Percentiles rank a stretch among this genome's conserved stretches.
Evolutionary conservation across 2,797 vertebrate genomes (phyloP).

Genomic region (Enteromius mattozi): DNA sequence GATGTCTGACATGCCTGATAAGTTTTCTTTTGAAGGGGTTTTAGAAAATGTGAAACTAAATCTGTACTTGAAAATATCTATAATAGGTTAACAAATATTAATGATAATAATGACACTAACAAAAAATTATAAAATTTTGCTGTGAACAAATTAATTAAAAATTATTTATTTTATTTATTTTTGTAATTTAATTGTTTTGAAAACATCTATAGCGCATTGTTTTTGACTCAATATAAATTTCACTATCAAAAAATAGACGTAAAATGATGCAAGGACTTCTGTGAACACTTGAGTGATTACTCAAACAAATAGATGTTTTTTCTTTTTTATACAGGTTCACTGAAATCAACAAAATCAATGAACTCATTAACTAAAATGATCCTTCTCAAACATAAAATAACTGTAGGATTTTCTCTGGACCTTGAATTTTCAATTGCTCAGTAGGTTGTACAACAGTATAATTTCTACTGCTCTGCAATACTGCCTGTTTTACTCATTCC

Average conservation of each 20-base stretch:
- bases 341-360: neutral
- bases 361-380: neutral
- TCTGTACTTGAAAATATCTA: neutral
- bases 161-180: neutral
- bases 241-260: neutral
- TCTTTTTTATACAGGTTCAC: neutral
- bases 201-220: neutral
- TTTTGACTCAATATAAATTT: neutral
- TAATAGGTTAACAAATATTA: neutral
- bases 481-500: neutral
- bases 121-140: neutral
- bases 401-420: neutral
- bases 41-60: neutral
- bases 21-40: neutral
- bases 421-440: conserved; percentile 10
- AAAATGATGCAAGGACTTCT: neutral
- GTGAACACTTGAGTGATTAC: neutral
- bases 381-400: neutral
- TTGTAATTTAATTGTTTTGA: neutral
- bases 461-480: conserved; percentile 12
- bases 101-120: neutral
- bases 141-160: neutral
- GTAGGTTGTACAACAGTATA: neutral
- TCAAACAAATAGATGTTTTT: neutral
- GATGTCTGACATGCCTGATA: conserved; percentile 4